A percentile compares a stretch with the other conserved stretches of the same genome.
Evolutionary conservation across 2,797 vertebrate genomes (phyloP).

Genomic region (Helostoma temminkii): DNA sequence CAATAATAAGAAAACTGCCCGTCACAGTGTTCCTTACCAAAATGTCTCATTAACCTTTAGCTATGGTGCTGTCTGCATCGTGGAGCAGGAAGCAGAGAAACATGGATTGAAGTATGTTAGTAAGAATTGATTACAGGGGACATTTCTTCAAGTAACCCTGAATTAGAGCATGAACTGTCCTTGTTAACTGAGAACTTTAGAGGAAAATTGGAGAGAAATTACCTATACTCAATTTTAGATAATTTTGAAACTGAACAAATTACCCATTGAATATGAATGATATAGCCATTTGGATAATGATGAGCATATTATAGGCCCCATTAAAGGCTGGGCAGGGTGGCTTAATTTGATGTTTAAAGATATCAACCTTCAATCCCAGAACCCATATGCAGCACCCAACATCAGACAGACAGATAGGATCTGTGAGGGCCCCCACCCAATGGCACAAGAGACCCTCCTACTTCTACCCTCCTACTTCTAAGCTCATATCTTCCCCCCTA

Average conservation of each 20-base stretch:
- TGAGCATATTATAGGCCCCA: slow-evolving; percentile 41
- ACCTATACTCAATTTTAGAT: slow-evolving; percentile 36
- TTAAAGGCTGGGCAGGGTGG: slow-evolving; percentile 29
- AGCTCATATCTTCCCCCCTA: too few relatives aligned
- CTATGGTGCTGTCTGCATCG: slow-evolving; percentile 36
- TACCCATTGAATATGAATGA: slow-evolving; percentile 37
- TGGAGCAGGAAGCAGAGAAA: slow-evolving; percentile 24
- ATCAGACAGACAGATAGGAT: slow-evolving; percentile 26
- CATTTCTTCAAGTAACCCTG: slow-evolving; percentile 28
- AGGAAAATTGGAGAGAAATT: slow-evolving; percentile 13
- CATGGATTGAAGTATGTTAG: slow-evolving; percentile 22
- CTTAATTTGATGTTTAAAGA: slow-evolving; percentile 22
- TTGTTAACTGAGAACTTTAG: not conserved
- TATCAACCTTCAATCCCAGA: slow-evolving; percentile 22
- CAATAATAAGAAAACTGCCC: not conserved
- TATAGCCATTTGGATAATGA: slow-evolving; percentile 43
- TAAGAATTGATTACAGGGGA: slow-evolving; percentile 21
- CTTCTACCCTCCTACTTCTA: too few relatives aligned
- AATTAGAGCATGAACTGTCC: slow-evolving; percentile 16
- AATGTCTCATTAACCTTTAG: slow-evolving; percentile 28
- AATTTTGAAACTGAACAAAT: slow-evolving; percentile 34
- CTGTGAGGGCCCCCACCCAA: slow-evolving; percentile 8
- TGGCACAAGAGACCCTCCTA: too few relatives aligned
- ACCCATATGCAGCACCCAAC: slow-evolving; percentile 9
- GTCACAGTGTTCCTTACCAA: not conserved